Conservation (phyloP, 2,797 vertebrate species). For the Ispidina picta region DNA sequence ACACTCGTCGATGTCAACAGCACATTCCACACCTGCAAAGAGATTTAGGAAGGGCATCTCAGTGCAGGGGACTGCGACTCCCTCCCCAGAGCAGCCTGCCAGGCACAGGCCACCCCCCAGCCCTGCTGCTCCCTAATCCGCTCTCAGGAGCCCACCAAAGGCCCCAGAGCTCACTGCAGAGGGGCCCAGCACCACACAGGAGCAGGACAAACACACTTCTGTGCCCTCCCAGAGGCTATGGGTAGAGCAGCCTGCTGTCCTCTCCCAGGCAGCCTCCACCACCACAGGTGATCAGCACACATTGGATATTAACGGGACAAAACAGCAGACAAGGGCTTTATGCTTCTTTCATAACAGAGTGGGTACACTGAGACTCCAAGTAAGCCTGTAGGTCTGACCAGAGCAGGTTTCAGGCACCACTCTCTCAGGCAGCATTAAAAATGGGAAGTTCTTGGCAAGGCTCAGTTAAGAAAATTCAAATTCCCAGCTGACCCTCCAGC, state of each 20-base stretch:
- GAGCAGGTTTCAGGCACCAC: not conserved
- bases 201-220: not conserved
- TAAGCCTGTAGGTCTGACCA: not conserved
- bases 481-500: not conserved
- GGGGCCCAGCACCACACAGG: not conserved
- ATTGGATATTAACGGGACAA: not conserved
- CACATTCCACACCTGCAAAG: conserved; percentile 85
- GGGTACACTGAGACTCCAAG: not conserved
- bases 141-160: not conserved
- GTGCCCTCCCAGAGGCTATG: not conserved
- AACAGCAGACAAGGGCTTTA: not conserved
- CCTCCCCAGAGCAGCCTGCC: not conserved
- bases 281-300: not conserved
- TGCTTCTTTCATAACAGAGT: not conserved
- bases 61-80: not conserved
- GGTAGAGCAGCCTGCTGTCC: not conserved
- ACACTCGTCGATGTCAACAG: conserved; percentile 90
- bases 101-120: not conserved
- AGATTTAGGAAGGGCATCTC: conserved; percentile 28
- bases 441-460: not conserved
- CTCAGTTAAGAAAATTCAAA: not conserved
- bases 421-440: not conserved
- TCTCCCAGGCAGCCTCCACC: not conserved
- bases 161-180: not conserved
- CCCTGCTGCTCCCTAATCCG: not conserved